Percentiles rank a stretch among this genome's conserved stretches.
phyloP scores from a whole-genome alignment of 2,113 vertebrate species.

The Strigops habroptila region DNA sequence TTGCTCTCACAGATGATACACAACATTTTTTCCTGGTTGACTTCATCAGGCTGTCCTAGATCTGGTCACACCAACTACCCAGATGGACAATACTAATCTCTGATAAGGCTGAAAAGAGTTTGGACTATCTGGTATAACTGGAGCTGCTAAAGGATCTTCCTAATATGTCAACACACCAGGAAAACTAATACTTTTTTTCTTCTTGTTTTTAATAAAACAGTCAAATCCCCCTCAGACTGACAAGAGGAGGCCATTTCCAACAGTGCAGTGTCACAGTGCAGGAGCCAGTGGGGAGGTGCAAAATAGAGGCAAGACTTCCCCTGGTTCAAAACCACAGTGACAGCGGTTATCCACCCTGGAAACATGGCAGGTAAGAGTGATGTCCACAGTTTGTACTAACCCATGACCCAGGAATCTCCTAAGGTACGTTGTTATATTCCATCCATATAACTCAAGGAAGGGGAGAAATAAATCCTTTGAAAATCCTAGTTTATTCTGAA shows the following conservation, averaged over 20 bases:
- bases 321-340: not conserved
- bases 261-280: not conserved
- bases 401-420: not conserved
- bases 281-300: fast-evolving
- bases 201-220: not conserved
- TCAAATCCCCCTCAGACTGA: not conserved
- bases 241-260: not conserved
- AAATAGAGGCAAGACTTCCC: not conserved
- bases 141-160: not conserved
- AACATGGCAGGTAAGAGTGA: not conserved
- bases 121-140: not conserved
- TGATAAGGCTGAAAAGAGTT: not conserved
- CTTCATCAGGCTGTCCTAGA: not conserved
- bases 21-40: not conserved
- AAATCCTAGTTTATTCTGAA: not conserved
- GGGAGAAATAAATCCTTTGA: not conserved
- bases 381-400: not conserved
- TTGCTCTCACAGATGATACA: not conserved
- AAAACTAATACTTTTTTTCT: not conserved
- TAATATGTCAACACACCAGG: not conserved
- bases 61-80: not conserved
- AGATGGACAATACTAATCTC: not conserved
- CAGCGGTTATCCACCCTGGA: not conserved
- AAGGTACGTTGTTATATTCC: not conserved
- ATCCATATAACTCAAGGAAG: not conserved